phyloP scores from a whole-genome alignment of 2,888 invertebrate genomes.

The Megalurothrips usitatus region DNA sequence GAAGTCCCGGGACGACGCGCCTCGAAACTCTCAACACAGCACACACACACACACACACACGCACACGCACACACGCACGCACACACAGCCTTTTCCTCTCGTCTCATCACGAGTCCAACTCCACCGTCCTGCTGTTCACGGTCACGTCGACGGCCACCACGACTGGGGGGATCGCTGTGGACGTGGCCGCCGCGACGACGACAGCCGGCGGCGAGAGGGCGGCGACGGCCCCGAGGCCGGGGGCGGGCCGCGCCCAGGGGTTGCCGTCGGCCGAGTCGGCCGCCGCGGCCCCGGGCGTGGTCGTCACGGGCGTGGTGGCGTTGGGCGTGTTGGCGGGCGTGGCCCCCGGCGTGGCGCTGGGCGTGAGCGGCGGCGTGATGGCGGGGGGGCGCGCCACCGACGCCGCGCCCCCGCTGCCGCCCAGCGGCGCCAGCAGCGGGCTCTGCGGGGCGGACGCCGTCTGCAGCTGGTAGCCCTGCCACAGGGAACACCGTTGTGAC shows the following conservation, averaged over 20 bases:
- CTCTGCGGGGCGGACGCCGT: slow-evolving; percentile 2
- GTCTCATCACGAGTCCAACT: no score
- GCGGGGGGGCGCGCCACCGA: slow-evolving; percentile 27
- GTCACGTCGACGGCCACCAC: background rate
- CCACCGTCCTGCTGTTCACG: background rate
- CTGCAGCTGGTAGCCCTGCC: slow-evolving; percentile 1
- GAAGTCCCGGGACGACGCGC: no score
- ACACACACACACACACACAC: background rate
- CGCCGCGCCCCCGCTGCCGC: background rate
- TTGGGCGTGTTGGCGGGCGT: background rate
- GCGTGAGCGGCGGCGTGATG: slow-evolving; percentile 18
- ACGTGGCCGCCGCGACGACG: background rate
- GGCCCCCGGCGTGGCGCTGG: background rate
- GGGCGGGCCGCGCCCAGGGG: background rate
- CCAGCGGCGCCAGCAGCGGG: slow-evolving; percentile 13
- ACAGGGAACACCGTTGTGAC: background rate
- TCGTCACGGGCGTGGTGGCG: slow-evolving; percentile 25
- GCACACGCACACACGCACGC: no score
- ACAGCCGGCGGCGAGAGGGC: background rate
- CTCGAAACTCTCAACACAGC: background rate
- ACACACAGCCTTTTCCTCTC: no score
- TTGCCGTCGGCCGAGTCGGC: background rate
- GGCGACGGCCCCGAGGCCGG: background rate
- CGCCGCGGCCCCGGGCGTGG: background rate
- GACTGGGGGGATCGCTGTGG: background rate